Conservation (phyloP, 2,888 invertebrate species). For the Trichopria drosophilae region DNA sequence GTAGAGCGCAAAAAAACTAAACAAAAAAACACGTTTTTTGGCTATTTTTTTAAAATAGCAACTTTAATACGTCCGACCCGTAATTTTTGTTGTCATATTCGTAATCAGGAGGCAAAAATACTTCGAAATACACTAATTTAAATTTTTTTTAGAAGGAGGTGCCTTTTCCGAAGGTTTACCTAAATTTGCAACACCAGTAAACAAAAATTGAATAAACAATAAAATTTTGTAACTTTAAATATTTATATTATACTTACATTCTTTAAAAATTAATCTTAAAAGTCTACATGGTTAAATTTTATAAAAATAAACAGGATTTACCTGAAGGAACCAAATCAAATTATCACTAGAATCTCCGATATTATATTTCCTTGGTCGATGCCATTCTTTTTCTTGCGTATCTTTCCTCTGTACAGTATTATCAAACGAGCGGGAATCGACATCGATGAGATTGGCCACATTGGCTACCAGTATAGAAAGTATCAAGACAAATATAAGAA, state of each 20-base stretch:
- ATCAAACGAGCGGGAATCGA: constrained; percentile 57
- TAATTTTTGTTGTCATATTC: too few relatives aligned
- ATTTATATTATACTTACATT: constrained; percentile 4
- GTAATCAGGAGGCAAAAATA: too few relatives aligned
- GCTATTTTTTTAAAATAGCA: too few relatives aligned
- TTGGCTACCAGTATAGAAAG: constrained; percentile 72
- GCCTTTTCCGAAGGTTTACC: too few relatives aligned
- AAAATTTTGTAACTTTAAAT: constrained; percentile 4
- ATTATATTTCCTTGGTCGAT: constrained; percentile 46
- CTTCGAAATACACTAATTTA: too few relatives aligned
- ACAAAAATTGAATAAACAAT: neutral
- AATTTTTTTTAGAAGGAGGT: too few relatives aligned
- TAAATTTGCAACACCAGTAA: too few relatives aligned
- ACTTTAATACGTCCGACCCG: too few relatives aligned
- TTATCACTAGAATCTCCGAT: constrained; percentile 65
- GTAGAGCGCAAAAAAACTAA: too few relatives aligned
- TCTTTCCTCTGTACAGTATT: too few relatives aligned
- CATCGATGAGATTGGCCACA: constrained; percentile 69
- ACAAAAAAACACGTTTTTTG: too few relatives aligned
- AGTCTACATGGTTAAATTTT: neutral
- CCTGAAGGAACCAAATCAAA: constrained; percentile 79
- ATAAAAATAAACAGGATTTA: constrained; percentile 49
- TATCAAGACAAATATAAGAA: constrained; percentile 67
- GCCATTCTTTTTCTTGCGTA: constrained; percentile 31
- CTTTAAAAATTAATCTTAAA: constrained; percentile 4